Evolutionary conservation across 2,797 vertebrate genomes (phyloP).

Genomic region (Lagodon rhomboides): DNA sequence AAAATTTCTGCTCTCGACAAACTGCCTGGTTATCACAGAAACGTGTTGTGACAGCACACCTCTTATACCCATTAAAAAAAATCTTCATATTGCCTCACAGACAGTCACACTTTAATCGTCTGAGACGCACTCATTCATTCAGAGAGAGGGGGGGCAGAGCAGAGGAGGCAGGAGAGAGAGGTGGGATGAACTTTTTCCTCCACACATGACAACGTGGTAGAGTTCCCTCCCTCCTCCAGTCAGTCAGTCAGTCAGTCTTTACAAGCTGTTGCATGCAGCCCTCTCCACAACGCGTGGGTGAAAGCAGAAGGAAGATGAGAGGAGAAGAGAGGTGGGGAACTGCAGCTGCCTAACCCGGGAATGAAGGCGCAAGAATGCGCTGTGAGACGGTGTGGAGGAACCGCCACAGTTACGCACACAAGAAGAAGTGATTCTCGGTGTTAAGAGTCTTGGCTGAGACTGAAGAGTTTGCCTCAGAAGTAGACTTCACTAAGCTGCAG

Average conservation of each 20-base stretch:
- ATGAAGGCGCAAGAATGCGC: constrained; percentile 71
- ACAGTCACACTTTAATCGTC: neutral
- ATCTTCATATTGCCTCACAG: constrained; percentile 3
- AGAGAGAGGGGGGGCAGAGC: neutral
- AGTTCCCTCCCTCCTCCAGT: constrained; percentile 52
- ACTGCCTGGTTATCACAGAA: neutral
- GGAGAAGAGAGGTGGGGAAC: constrained; percentile 40
- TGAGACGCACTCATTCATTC: constrained; percentile 10
- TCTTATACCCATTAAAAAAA: neutral
- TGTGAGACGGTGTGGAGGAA: constrained; percentile 52
- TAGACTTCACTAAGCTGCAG: constrained; percentile 40
- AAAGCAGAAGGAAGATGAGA: constrained; percentile 59
- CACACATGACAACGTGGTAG: constrained; percentile 64
- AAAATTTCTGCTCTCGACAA: neutral
- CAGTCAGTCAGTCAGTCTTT: constrained; percentile 47
- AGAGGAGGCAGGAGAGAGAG: neutral
- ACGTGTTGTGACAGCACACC: constrained; percentile 5
- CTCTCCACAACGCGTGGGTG: constrained; percentile 73
- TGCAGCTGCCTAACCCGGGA: constrained; percentile 55
- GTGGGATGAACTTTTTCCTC: constrained; percentile 25
- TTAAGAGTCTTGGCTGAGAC: constrained; percentile 6
- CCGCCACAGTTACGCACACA: constrained; percentile 36
- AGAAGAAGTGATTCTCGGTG: constrained; percentile 49
- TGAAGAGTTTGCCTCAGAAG: constrained; percentile 36
- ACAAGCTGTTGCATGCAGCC: constrained; percentile 71